Evolutionary conservation across 1,140 invertebrate species (phyloP), one percentile per base, ranked within the genome.

Genomic region (Rhysida immarginata): DNA sequence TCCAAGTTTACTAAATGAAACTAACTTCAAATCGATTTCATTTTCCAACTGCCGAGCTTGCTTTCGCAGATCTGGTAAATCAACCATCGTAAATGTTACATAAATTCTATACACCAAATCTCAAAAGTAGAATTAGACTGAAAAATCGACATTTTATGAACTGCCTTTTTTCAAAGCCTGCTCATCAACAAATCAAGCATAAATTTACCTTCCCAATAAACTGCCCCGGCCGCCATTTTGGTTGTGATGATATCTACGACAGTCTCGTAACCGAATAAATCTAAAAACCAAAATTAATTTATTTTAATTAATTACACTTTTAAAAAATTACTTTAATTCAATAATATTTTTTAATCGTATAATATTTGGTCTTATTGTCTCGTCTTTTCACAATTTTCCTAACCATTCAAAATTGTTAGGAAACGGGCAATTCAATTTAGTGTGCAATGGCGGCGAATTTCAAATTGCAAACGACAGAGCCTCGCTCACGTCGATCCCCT

Each of bases 21-120:
- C 88, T 50, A 98, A 71, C 70, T 97, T 97, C 2, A 91, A 75
- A 73, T 97, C 94, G 59, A 97, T 92, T 69, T 96, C 93, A 80
- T 95, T 96, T 76, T 97, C 95, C 25, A 96, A 71, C 59, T 86
- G 81, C 57, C 94, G 75, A 0, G 94, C 93, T 71, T 94, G 87
- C 68, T 94, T 94, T 46, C 92, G 76, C 45, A 96, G 73, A 72
- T 94, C 94, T 96, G 64, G 77, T 61, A 8, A 72, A 60, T 56
- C 49, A 49, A 51, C 20, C 20, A 50, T 42, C 57, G n/a, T 35
- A 23, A 18, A 46, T 5, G 44, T 20, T 13, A 23, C 5, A 18
- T 20, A 46, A 23, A 46, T 20, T 46, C 29, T 8, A 35, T 16
- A 35, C 29, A 16, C 16, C 29, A 35, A 35, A 35, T 35, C 29